Evolutionary conservation across 2,113 vertebrate genomes (phyloP), one percentile per base, ranked within the genome.

Genomic region (Anolis sagrei): DNA sequence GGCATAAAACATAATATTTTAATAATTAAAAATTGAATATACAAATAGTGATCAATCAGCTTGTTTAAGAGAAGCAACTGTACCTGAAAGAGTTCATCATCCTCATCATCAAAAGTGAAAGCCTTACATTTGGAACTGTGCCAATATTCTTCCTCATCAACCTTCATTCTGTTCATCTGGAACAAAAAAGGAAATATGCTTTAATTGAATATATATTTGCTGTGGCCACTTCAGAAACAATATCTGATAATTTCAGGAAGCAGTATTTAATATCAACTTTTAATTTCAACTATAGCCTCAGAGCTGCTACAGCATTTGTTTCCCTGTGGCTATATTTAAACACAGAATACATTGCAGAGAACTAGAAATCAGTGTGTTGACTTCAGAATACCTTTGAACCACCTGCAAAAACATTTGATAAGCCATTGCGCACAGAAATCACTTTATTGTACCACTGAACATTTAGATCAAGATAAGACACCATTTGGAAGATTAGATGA

Each of bases 111-210:
- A 83, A 99, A 99, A 29, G 97, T 97, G 89, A 99, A 99, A 13
- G 98, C 98, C 93, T 96, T 97, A 79, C 96, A 98, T 93, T 98
- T 99, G 89, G 98, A 98, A 93, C 96, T 98, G 93, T 99, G 96
- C 98, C 98, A 99, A 81, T 99, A 99, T 3, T 99, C 98, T 51
- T 99, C 98, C 88, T 99, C 98, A 82, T 99, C 98, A 18, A 95
- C 93, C 87, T 98, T 97, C 88, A 89, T 95, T 90, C 98, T 94
- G 92, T 91, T 97, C 98, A 98, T 99, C 98, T 97, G 90, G 39
- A 94, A n/a, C n/a, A n/a, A 36, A 75, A 88, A 64, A 74, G 27
- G 66, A 23, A 13, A 34, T 23, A 7, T 5, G 25, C 18, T 32
- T 36, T 8, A n/a, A 49, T 8, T 21, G 5, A 36, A 78, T 51